Base-by-base conservation (phyloP, 2,888 invertebrate species). In the Hesperia comma region DNA sequence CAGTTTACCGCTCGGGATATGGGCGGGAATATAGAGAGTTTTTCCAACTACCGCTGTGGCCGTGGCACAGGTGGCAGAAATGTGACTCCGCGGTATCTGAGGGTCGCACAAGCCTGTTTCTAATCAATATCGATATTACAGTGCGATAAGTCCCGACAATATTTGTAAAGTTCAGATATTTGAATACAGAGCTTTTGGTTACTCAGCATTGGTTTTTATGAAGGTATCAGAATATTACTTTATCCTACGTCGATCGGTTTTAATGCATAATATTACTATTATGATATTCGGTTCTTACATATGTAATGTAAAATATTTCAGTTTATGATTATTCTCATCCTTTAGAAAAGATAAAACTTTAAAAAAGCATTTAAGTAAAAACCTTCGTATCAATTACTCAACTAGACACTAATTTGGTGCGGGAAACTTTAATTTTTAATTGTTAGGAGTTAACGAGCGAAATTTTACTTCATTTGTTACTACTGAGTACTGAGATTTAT, bases 1-100 rank as follows among this genome's bases (percentile, higher is more conserved):
- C 80, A 82, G 75, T 78, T 81, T 81, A 82, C 79, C 72, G 75
- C 72, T 77, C 83, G 85, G 83, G 85, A 88, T 88, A 85, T 83
- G 83, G 79, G 70, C 57, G 76, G 79, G 78, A 71, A 76, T 74
- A 78, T 79, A 82, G 80, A 73, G 74, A 74, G 74, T 76, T 79
- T 80, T 79, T 74, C 73, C 72, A 72, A 74, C 81, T 83, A 83
- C 81, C 78, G 79, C 79, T 82, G 82, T 75, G 86, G 82, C 81
- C 78, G 77, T 76, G 74, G 80, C 88, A 81, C 91, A 90, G 91
- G 90, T 92, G 91, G 74, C 79, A 73, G 81, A 85, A 86, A 92
- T 89, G 89, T 82, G 82, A 79, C 82, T 83, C 84, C 79, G 85
- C 86, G 82, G 82, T 81, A 84, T 80, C 79, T 67, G 61, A 72